These are phyloP conservation scores for Suricata suricatta DNA, from an alignment of 2,113 vertebrate species.

Conservation along the genomic window DNA sequence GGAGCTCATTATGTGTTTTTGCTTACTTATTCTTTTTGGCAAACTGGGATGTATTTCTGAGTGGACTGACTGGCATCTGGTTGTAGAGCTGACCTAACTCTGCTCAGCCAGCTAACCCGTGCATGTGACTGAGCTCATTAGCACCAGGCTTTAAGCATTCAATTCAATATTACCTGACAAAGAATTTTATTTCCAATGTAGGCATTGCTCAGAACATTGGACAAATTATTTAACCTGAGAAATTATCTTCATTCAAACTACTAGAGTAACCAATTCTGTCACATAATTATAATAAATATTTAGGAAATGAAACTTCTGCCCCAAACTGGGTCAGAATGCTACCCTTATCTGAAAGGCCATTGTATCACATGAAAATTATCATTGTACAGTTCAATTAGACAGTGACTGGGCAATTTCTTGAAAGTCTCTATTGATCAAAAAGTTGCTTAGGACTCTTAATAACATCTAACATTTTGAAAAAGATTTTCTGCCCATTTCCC, in stretches of 20 bases:
- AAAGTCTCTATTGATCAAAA: conserved; percentile 51
- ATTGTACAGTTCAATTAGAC: conserved; percentile 18
- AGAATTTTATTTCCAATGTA: neutral
- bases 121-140: neutral
- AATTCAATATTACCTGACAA: neutral
- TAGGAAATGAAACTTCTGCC: neutral
- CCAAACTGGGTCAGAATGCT: neutral
- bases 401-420: conserved; percentile 45
- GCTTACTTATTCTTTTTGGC: neutral
- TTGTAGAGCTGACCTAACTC: neutral
- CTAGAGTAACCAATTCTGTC: neutral
- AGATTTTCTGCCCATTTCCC: neutral
- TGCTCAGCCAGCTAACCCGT: neutral
- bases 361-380: conserved; percentile 20
- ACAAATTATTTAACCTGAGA: conserved; percentile 47
- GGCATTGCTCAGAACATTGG: neutral
- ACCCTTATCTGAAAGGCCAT: conserved; percentile 9
- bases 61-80: neutral
- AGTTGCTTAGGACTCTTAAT: conserved; percentile 59
- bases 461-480: neutral
- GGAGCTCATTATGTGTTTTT: neutral
- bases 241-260: conserved; percentile 21
- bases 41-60: neutral
- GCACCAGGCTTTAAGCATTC: neutral
- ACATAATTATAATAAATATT: conserved; percentile 33